These are phyloP conservation scores for Cordilura impudica DNA, from an alignment of 2,888 invertebrate species.

Conservation along the genomic window DNA sequence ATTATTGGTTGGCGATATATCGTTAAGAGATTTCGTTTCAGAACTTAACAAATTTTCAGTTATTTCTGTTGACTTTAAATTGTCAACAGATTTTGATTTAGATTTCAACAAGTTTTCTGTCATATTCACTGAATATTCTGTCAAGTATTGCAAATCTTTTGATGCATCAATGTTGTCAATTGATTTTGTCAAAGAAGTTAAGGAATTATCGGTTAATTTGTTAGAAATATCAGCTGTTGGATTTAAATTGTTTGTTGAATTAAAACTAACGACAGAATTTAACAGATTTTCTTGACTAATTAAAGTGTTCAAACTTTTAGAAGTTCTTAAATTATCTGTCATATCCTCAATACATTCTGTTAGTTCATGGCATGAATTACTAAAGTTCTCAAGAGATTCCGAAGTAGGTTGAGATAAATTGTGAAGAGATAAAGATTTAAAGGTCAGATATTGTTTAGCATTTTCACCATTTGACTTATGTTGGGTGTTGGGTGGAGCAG, in stretches of 20 bases:
- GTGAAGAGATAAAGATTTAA: not conserved
- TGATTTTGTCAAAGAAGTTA: not conserved
- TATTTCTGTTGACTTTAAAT: not conserved
- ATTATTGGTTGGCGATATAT: too few species aligned
- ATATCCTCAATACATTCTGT: not conserved
- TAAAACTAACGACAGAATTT: constrained; percentile 18
- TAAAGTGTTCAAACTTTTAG: not conserved
- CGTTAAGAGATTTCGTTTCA: too few species aligned
- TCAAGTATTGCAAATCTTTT: too few species aligned
- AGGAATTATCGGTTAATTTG: not conserved
- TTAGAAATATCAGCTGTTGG: too few species aligned
- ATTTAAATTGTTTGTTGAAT: too few species aligned
- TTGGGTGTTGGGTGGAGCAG: not conserved
- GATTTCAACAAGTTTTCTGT: not conserved
- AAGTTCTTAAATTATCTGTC: not conserved
- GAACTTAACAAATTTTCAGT: not conserved
- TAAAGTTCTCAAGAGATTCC: not conserved
- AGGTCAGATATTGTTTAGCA: not conserved
- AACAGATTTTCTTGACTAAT: not conserved
- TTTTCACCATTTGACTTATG: not conserved
- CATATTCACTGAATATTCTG: not conserved
- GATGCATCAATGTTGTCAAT: too few species aligned
- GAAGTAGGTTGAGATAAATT: not conserved
- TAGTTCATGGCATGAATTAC: not conserved
- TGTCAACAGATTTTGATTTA: constrained; percentile 15